phyloP scores from a whole-genome alignment of 2,113 vertebrate genomes.

The Xenopus laevis region DNA sequence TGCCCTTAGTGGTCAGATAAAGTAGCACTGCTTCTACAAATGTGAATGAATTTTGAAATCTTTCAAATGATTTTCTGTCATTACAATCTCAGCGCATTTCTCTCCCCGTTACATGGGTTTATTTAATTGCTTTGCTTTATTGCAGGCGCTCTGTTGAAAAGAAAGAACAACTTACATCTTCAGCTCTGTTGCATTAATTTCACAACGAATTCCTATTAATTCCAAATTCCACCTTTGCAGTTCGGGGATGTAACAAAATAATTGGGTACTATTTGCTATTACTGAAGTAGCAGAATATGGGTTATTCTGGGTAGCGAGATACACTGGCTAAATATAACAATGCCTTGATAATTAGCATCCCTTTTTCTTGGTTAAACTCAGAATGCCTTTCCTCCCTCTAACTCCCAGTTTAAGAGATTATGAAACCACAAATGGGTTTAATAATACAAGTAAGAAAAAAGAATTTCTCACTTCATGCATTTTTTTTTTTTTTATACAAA shows the following conservation, averaged over 20 bases:
- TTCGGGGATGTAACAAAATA: background rate
- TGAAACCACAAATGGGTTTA: no score
- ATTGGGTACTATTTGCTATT: background rate
- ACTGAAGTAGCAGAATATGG: background rate
- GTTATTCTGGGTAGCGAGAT: background rate
- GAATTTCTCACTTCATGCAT: no score
- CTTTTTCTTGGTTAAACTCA: background rate
- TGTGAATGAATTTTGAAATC: no score
- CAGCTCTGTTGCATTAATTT: background rate
- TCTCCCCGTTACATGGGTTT: background rate
- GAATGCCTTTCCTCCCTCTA: no score
- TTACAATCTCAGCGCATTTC: background rate
- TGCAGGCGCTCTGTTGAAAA: background rate
- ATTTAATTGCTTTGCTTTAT: background rate
- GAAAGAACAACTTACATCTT: background rate
- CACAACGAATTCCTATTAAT: background rate
- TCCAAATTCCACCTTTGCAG: background rate
- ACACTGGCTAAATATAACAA: background rate
- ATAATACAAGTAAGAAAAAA: no score
- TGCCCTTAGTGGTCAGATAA: no score
- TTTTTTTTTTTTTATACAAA: no score
- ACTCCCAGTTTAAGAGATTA: no score
- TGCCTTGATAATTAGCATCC: background rate
- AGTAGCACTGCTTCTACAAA: no score
- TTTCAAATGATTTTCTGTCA: no score